Percentiles rank a stretch among this genome's conserved stretches.
Evolutionary conservation across 2,888 invertebrate genomes (phyloP).

Genomic region (Athripsodes cinereus): DNA sequence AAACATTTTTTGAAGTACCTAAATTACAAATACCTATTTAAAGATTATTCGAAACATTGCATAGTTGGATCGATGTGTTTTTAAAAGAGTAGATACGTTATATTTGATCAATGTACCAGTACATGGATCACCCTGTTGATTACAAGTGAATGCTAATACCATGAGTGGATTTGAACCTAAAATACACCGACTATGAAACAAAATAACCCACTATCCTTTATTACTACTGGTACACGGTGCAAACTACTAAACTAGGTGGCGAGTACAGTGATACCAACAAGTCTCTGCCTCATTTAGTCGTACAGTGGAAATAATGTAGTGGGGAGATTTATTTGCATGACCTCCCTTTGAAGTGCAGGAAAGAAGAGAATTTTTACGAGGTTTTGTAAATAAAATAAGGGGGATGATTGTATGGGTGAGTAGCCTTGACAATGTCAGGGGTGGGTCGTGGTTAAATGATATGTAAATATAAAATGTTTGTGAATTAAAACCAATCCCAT

Average conservation of each 20-base stretch:
- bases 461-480: no score
- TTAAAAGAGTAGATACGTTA: no score
- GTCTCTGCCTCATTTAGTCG: conserved; percentile 1
- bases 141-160: conserved; percentile 1
- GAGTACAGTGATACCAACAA: conserved; percentile 1
- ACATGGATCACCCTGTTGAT: conserved; percentile 5
- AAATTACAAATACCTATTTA: no score
- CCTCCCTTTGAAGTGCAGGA: conserved; percentile 20
- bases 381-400: conserved; percentile 23
- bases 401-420: conserved; percentile 17
- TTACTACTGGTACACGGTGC: background rate
- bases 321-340: conserved; percentile 4
- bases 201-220: background rate
- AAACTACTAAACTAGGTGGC: background rate
- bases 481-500: no score
- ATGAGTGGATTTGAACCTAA: conserved; percentile 25
- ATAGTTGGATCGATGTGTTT: no score
- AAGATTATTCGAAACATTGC: no score
- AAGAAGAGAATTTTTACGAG: conserved; percentile 23
- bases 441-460: background rate
- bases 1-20: no score
- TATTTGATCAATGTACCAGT: no score
- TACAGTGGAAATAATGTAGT: background rate
- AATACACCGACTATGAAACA: conserved; percentile 10
- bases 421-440: background rate